Conservation (phyloP, 92 coral and sea anemone genomes). For the Desmophyllum pertusum region DNA sequence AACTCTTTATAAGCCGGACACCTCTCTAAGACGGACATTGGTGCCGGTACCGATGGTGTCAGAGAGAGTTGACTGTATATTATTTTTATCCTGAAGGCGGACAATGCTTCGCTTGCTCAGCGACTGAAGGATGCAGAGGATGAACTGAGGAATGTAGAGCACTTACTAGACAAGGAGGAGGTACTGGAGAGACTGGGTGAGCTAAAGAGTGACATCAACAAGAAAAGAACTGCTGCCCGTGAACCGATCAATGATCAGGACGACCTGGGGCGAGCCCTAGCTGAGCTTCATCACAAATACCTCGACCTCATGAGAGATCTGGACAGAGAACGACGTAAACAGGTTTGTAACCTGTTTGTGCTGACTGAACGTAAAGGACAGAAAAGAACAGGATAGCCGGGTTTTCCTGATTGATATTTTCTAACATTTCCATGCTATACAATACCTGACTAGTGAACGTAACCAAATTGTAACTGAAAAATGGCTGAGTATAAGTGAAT, state of each 20-base stretch:
- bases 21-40: too few relatives aligned
- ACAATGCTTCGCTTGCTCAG: slow-evolving; percentile 79
- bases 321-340: slow-evolving; percentile 74
- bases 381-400: too few relatives aligned
- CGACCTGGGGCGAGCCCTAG: slow-evolving; percentile 83
- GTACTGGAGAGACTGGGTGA: slow-evolving; percentile 76
- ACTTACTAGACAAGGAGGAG: slow-evolving; percentile 72
- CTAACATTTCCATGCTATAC: too few relatives aligned
- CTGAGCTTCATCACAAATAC: slow-evolving; percentile 79
- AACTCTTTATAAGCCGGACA: too few relatives aligned
- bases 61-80: too few relatives aligned
- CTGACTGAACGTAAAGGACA: neutral
- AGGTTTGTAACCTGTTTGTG: slow-evolving; percentile 31
- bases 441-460: too few relatives aligned
- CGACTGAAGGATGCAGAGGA: slow-evolving; percentile 85
- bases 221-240: slow-evolving; percentile 54
- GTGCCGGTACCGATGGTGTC: too few relatives aligned
- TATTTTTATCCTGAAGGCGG: slow-evolving; percentile 51
- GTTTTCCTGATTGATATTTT: too few relatives aligned
- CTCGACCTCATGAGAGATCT: slow-evolving; percentile 71
- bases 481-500: too few relatives aligned
- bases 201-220: slow-evolving; percentile 72
- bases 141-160: slow-evolving; percentile 62
- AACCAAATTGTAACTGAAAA: too few relatives aligned
- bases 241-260: slow-evolving; percentile 76